phyloP scores from a whole-genome alignment of 2,113 vertebrate species.

The Pteronura brasiliensis region DNA sequence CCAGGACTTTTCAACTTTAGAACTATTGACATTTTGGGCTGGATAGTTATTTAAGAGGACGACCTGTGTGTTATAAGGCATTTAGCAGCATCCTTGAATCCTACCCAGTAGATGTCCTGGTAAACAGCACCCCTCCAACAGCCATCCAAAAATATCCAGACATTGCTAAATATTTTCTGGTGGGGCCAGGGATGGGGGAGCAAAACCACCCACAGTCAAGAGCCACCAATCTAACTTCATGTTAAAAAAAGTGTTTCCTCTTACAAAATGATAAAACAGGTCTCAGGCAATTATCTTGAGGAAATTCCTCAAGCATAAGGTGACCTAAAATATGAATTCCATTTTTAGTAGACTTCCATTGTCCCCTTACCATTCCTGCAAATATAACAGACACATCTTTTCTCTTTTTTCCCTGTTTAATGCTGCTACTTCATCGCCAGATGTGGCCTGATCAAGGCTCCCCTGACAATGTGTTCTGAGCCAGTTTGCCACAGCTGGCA shows the following conservation, averaged over 20 bases:
- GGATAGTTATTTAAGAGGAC: not conserved
- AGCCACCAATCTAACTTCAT: not conserved
- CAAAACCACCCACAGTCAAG: not conserved
- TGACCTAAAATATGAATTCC: not conserved
- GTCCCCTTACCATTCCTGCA: not conserved
- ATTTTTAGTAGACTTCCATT: not conserved
- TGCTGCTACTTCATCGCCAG: not conserved
- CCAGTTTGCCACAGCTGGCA: too few relatives aligned
- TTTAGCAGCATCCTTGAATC: not conserved
- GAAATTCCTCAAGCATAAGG: not conserved
- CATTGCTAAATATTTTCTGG: not conserved
- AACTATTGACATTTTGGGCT: not conserved
- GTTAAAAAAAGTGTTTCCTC: not conserved
- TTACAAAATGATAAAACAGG: not conserved
- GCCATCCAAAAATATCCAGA: not conserved
- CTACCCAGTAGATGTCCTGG: not conserved
- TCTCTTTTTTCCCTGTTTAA: not conserved
- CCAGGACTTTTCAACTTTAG: not conserved
- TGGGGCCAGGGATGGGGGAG: too few relatives aligned
- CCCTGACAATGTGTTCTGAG: not conserved
- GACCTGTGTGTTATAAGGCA: not conserved
- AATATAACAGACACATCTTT: fast-evolving
- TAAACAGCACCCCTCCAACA: not conserved
- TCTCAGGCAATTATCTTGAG: not conserved
- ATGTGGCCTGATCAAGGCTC: not conserved